Evolutionary conservation across 2,113 vertebrate genomes (phyloP).

Genomic region (Trochalopteron elliotii): DNA sequence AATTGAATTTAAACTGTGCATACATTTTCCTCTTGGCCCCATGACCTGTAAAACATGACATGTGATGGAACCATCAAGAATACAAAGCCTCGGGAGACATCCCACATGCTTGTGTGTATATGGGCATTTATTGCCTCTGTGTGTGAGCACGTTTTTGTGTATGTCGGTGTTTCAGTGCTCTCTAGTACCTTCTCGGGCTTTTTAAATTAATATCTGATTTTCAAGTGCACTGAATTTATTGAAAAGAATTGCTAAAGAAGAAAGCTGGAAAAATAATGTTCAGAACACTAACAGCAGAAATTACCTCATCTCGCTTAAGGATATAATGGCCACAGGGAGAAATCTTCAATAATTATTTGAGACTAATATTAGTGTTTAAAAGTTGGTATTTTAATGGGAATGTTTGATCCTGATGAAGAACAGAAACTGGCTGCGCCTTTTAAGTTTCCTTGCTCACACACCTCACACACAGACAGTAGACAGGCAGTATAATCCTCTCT

Average conservation of each 20-base stretch:
- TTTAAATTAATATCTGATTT: constrained; percentile 45
- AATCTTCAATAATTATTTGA: constrained; percentile 65
- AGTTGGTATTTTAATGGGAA: constrained; percentile 58
- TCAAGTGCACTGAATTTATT: constrained; percentile 8
- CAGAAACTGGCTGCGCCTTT: constrained; percentile 38
- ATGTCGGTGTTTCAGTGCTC: background rate
- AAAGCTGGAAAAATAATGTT: background rate
- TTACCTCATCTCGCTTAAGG: background rate
- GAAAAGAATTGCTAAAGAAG: background rate
- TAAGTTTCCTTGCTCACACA: constrained; percentile 27
- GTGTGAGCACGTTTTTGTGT: background rate
- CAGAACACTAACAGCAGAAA: constrained; percentile 28
- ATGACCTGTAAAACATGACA: background rate
- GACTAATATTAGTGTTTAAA: constrained; percentile 53
- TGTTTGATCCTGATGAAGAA: constrained; percentile 49
- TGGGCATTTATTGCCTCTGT: fast-evolving
- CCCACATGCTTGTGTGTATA: background rate
- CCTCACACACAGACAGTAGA: background rate
- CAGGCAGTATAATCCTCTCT: background rate
- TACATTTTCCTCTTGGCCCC: background rate
- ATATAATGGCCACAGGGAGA: background rate
- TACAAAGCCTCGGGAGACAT: background rate
- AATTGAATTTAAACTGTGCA: background rate
- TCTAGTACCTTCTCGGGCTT: background rate
- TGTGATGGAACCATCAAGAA: background rate